Evolutionary conservation across 2,888 invertebrate genomes (phyloP).

Genomic region (Plebejus melissa): DNA sequence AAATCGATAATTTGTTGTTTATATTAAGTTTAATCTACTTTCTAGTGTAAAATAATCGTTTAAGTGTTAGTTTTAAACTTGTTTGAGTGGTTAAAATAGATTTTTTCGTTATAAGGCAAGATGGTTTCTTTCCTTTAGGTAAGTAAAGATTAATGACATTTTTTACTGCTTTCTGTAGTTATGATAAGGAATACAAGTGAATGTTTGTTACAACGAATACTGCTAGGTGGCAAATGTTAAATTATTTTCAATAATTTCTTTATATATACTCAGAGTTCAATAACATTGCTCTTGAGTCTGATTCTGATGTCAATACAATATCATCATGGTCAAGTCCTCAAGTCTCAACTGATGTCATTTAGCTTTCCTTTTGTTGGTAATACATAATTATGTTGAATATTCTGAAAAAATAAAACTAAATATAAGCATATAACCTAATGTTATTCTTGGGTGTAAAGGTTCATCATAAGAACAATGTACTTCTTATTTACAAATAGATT

Average conservation of each 20-base stretch:
- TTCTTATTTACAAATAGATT: too few species aligned
- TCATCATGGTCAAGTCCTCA: neutral
- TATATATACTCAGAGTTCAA: neutral
- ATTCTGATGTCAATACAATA: neutral
- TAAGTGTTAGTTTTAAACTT: conserved; percentile 49
- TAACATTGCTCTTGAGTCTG: neutral
- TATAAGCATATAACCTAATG: too few species aligned
- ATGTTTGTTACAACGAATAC: conserved; percentile 29
- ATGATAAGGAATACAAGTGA: conserved; percentile 46
- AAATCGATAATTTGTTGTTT: conserved; percentile 44
- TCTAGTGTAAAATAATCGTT: conserved; percentile 48
- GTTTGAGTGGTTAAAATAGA: conserved; percentile 38
- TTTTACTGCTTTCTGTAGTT: conserved; percentile 42
- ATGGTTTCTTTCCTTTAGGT: conserved; percentile 51
- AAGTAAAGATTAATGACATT: conserved; percentile 40
- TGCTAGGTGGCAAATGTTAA: neutral
- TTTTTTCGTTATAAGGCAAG: conserved; percentile 43
- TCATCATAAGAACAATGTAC: too few species aligned
- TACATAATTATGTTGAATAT: neutral
- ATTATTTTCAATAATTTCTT: neutral
- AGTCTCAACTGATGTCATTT: neutral
- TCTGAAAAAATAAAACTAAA: too few species aligned
- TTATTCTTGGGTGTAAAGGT: too few species aligned
- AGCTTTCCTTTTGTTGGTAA: neutral
- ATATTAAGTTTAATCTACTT: conserved; percentile 48